Evolutionary conservation across 2,113 vertebrate genomes (phyloP), one percentile per base, ranked within the genome.

Genomic region (Laterallus jamaicensis): DNA sequence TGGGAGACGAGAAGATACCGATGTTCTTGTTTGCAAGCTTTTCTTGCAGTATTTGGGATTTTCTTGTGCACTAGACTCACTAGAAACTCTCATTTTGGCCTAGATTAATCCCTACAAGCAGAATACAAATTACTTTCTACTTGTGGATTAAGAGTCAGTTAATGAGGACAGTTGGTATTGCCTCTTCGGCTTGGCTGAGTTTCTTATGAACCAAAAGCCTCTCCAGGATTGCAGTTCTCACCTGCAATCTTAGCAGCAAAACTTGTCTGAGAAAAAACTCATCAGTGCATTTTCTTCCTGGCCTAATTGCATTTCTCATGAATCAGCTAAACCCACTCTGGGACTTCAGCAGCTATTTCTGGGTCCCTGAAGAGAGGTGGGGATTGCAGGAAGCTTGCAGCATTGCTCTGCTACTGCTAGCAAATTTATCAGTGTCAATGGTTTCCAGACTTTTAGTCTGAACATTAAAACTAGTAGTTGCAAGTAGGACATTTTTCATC

Each of bases 361-460:
- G 83, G 20, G 88, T 93, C 93, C 68, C 88, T 84, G 66, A 84
- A 76, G 86, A 73, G 93, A 86, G 77, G 29, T 93, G 82, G 49
- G 52, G 82, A 92, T 95, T 88, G 86, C 88, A 95, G 86, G 95
- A 93, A 93, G 66, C 79, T 94, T 90, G 58, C 90, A 94, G 86
- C 66, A 21, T 64, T 88, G 74, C 86, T 69, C 9, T 93, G 69
- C 86, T 96, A 56, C 88, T 91, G 69, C 76, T 93, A 84, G 37
- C 58, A 92, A 78, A 97, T 94, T 92, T 90, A 42, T 93, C 94
- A 96, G 85, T 94, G 90, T 83, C 92, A 90, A 3, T 96, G 90
- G 42, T 70, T 96, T 77, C 88, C 82, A 92, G 88, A 39, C 64
- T 90, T 56, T n/a, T 56, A 40, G 35, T 47, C 64, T 71, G 79